Evolutionary conservation across 2,888 invertebrate genomes (phyloP).

Genomic region (Mimachlamys varia): DNA sequence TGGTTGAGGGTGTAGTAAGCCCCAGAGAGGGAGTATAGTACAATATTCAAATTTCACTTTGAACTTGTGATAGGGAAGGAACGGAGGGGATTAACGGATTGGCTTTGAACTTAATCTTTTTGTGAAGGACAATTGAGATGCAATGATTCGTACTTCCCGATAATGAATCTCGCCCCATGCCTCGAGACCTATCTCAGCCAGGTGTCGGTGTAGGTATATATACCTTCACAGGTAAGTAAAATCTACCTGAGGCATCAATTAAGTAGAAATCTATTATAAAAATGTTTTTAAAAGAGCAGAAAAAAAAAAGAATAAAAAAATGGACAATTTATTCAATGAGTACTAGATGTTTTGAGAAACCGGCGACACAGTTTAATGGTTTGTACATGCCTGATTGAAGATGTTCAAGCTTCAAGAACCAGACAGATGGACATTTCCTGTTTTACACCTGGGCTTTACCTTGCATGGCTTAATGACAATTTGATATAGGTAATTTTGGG

Average conservation of each 20-base stretch:
- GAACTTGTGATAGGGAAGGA: constrained; percentile 7
- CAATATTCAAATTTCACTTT: constrained; percentile 28
- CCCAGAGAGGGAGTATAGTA: not conserved
- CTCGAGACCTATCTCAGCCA: not conserved
- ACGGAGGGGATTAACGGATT: not conserved
- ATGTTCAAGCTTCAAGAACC: not conserved
- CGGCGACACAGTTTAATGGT: not conserved
- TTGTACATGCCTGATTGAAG: not conserved
- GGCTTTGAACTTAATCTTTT: constrained; percentile 21
- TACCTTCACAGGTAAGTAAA: constrained; percentile 13
- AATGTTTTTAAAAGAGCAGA: constrained; percentile 8
- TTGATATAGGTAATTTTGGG: not conserved
- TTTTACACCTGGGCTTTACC: not conserved
- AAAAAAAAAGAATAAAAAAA: not conserved
- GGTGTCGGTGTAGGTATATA: constrained; percentile 18
- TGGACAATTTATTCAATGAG: not conserved
- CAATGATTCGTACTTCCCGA: constrained; percentile 23
- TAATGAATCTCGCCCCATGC: constrained; percentile 26
- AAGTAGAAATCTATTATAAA: constrained; percentile 16
- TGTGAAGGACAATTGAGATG: constrained; percentile 26
- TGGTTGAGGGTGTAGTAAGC: not conserved
- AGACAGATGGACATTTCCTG: constrained; percentile 12
- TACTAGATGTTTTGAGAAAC: constrained; percentile 16
- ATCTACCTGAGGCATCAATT: not conserved
- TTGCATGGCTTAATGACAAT: not conserved